phyloP scores from a whole-genome alignment of 2,888 invertebrate genomes.

The Carabus problematicus region DNA sequence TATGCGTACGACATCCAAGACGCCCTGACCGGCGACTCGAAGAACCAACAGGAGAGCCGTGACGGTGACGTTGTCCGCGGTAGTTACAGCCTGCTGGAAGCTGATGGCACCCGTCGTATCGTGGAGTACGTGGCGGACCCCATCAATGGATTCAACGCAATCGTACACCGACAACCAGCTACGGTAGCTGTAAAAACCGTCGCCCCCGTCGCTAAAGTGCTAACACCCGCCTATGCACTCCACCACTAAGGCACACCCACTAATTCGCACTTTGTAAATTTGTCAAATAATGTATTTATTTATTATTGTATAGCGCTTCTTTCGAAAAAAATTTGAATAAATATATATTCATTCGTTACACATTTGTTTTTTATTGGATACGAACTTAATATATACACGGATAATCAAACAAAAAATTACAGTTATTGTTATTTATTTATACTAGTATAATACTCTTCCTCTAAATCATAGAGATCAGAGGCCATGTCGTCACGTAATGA shows the following conservation, averaged over 20 bases:
- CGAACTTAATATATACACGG: not conserved
- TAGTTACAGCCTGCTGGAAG: slow-evolving; percentile 63
- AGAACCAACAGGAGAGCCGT: slow-evolving; percentile 64
- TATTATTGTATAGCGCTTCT: not conserved
- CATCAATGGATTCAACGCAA: slow-evolving; percentile 66
- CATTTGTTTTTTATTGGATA: no score
- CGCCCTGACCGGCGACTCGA: slow-evolving; percentile 63
- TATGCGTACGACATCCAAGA: slow-evolving; percentile 65
- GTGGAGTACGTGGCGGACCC: slow-evolving; percentile 68
- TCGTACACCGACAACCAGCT: slow-evolving; percentile 62
- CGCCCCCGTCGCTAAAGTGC: slow-evolving; percentile 29
- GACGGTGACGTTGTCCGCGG: slow-evolving; percentile 65
- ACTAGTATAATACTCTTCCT: slow-evolving; percentile 92
- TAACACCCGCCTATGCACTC: not conserved
- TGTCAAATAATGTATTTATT: not conserved
- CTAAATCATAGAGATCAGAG: slow-evolving; percentile 88
- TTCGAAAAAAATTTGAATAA: not conserved
- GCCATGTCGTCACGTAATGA: slow-evolving; percentile 94
- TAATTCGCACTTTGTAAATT: not conserved
- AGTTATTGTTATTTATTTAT: slow-evolving; percentile 70
- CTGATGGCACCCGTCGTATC: slow-evolving; percentile 64
- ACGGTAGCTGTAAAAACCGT: slow-evolving; percentile 48
- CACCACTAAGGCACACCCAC: not conserved
- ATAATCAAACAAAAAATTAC: slow-evolving; percentile 8
- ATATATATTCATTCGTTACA: not conserved